Evolutionary conservation across 2,797 vertebrate species (phyloP).

Genomic region (Euphonia xanthogaster): DNA sequence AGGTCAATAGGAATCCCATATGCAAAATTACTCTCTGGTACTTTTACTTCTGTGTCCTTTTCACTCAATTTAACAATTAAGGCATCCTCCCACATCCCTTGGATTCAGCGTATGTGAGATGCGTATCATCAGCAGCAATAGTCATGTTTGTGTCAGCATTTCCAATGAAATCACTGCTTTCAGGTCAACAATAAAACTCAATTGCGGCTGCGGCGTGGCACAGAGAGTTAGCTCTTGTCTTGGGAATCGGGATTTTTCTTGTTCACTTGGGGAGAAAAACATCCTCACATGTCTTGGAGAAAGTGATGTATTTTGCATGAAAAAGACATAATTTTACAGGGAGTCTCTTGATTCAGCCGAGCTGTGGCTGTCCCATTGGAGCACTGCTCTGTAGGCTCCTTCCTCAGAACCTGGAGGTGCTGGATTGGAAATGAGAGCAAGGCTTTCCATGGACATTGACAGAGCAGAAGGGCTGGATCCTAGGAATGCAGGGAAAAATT

Average conservation of each 20-base stretch:
- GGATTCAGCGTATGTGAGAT: slow-evolving; percentile 20
- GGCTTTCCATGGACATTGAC: neutral
- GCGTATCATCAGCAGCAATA: slow-evolving; percentile 42
- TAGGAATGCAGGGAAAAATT: accelerated
- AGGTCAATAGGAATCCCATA: slow-evolving; percentile 8
- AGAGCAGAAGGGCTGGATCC: neutral
- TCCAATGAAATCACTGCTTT: slow-evolving; percentile 60
- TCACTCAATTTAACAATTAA: slow-evolving; percentile 60
- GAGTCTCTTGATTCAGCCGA: neutral
- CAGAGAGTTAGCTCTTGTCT: neutral
- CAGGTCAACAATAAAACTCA: slow-evolving; percentile 59
- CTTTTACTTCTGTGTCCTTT: slow-evolving; percentile 42
- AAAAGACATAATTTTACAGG: neutral
- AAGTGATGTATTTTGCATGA: neutral
- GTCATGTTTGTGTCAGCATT: slow-evolving; percentile 68
- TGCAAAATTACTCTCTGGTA: neutral
- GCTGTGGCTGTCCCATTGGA: neutral
- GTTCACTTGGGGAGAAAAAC: neutral
- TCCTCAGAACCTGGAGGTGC: neutral
- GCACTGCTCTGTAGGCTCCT: neutral
- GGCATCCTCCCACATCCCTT: slow-evolving; percentile 9
- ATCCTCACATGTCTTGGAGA: neutral
- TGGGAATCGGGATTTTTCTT: slow-evolving; percentile 12
- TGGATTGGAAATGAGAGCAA: neutral
- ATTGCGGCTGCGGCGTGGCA: neutral